Conservation (phyloP, 2,888 invertebrate species). For the Drosophila mercatorum region DNA sequence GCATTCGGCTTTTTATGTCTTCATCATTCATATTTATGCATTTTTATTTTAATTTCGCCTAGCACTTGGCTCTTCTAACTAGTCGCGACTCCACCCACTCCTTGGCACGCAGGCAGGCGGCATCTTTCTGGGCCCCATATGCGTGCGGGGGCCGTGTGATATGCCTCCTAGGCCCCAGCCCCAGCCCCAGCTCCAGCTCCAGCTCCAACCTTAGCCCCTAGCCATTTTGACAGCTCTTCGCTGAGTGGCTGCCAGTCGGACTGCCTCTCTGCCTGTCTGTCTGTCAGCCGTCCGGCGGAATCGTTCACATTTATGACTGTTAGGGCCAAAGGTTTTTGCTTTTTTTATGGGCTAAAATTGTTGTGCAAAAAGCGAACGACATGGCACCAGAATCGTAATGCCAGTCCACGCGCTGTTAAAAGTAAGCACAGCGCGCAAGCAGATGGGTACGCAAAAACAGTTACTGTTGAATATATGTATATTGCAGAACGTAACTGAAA, state of each 20-base stretch:
- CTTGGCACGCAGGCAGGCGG: conserved; percentile 28
- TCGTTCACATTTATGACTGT: conserved; percentile 67
- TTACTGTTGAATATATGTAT: background rate
- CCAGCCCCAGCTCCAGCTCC: background rate
- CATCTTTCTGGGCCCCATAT: conserved; percentile 28
- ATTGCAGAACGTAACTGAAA: background rate
- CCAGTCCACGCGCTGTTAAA: conserved; percentile 48
- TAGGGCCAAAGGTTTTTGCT: conserved; percentile 68
- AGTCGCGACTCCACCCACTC: conserved; percentile 53
- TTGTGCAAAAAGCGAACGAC: conserved; percentile 52
- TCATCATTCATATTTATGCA: conserved; percentile 71
- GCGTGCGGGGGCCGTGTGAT: conserved; percentile 53
- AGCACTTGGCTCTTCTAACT: conserved; percentile 45
- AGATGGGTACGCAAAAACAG: conserved; percentile 23
- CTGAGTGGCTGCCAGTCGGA: conserved; percentile 25
- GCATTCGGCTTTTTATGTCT: conserved; percentile 63
- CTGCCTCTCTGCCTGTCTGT: conserved; percentile 4
- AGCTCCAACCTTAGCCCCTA: conserved; percentile 19
- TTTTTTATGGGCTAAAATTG: conserved; percentile 58
- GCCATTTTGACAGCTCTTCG: conserved; percentile 67
- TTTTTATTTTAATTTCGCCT: conserved; percentile 64
- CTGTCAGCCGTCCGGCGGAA: conserved; percentile 43
- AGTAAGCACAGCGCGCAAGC: conserved; percentile 33
- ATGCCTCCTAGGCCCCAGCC: conserved; percentile 6
- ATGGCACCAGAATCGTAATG: conserved; percentile 41